phyloP scores from a whole-genome alignment of 2,888 invertebrate species.

The Drosophila neotestacea region DNA sequence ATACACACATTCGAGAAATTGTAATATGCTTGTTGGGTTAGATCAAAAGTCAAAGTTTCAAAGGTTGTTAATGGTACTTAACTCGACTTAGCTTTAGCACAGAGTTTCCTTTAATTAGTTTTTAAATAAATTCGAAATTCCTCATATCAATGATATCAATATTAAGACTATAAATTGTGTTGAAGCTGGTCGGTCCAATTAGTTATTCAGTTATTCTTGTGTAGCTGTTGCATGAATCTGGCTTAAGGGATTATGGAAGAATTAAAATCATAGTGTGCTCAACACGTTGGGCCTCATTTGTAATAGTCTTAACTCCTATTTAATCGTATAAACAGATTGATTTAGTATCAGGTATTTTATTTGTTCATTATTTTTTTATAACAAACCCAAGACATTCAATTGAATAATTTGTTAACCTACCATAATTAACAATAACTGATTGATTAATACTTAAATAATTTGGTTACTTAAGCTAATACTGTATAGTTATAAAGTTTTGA shows the following conservation, averaged over 20 bases:
- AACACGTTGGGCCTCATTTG: neutral
- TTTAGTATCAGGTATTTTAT: neutral
- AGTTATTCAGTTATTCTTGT: no score
- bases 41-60: conserved; percentile 18
- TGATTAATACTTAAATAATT: no score
- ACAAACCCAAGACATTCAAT: no score
- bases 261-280: neutral
- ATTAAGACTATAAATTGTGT: no score
- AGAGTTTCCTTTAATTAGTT: conserved; percentile 1
- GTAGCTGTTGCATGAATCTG: neutral
- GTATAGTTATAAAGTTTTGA: no score
- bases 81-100: neutral
- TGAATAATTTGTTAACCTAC: no score
- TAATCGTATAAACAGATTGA: conserved; percentile 9
- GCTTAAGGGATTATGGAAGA: neutral
- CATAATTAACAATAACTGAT: no score
- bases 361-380: no score
- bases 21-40: conserved; percentile 8
- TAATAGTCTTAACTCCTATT: neutral
- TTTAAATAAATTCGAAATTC: neutral
- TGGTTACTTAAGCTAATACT: no score
- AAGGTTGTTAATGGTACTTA: conserved; percentile 19
- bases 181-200: no score
- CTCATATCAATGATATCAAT: neutral
- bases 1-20: neutral